Percentiles rank a stretch among this genome's conserved stretches.
Conservation (phyloP, 1,140 invertebrate genomes). For the Atta texana region DNA sequence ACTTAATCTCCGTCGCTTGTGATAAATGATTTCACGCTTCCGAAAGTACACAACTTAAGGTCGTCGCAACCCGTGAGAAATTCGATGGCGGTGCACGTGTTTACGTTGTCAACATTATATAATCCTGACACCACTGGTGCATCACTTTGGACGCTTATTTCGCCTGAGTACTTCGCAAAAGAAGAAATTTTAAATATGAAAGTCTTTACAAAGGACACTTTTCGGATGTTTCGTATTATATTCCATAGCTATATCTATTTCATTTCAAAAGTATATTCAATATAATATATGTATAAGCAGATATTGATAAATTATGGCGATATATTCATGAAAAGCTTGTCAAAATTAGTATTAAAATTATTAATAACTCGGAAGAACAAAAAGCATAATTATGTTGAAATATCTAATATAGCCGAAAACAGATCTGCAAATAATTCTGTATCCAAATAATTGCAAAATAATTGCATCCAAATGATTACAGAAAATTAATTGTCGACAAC, state of each 20-base stretch:
- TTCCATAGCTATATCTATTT: not conserved
- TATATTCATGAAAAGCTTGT: not conserved
- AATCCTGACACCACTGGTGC: slow-evolving; percentile 48
- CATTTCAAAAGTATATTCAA: not conserved
- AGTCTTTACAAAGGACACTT: not conserved
- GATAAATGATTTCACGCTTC: slow-evolving; percentile 56
- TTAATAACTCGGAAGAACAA: too few species aligned
- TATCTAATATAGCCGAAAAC: too few species aligned
- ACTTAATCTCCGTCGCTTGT: slow-evolving; percentile 42
- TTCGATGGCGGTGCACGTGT: slow-evolving; percentile 41
- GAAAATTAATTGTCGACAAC: too few species aligned
- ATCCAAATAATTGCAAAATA: too few species aligned
- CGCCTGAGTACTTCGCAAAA: slow-evolving; percentile 20
- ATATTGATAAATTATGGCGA: not conserved
- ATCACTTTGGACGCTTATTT: slow-evolving; percentile 44
- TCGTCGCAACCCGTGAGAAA: slow-evolving; percentile 46
- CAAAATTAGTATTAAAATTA: not conserved
- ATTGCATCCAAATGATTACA: too few species aligned
- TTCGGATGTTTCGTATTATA: slow-evolving; percentile 3
- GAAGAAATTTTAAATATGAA: slow-evolving; percentile 19
- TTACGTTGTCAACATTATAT: slow-evolving; percentile 51
- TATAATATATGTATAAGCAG: not conserved
- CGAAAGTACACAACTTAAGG: slow-evolving; percentile 56
- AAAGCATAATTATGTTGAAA: too few species aligned
- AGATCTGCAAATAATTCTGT: too few species aligned